Base-by-base conservation (phyloP, 2,113 vertebrate species). In the Caracal caracal region DNA sequence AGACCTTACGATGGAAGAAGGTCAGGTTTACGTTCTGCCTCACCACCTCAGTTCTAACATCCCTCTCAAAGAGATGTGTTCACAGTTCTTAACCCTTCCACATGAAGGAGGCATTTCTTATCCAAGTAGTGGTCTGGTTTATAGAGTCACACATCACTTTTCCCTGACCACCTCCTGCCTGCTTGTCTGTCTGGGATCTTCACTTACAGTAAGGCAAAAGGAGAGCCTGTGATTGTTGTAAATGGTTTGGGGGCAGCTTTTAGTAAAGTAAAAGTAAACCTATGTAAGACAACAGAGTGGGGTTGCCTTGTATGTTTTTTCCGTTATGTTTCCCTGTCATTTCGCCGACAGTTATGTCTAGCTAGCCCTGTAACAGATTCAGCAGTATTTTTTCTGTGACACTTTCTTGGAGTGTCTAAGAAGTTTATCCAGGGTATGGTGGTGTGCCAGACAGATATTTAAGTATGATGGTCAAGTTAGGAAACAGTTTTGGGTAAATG, bases 401-500 rank as follows among this genome's bases (percentile, higher is more conserved):
- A 22, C 33, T 79, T 90, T 83, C 47, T 80, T 53, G 70, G 75
- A 90, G 81, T 35, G 53, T 61, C 53, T 84, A 28, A 70, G 53
- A 79, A 84, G 35, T 83, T 75, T 83, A 43, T 75, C 73, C 35
- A 63, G 19, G 9, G 33, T 66, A n/a, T 66, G 24, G 9, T 82
- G 10, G 35, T 70, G 1, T 56, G 37, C 78, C 1, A 0, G 43
- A 13, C 24, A 78, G 71, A 33, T 89, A 12, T 47, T 83, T 78
- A 75, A 73, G 33, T 81, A 63, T 89, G 53, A 65, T 65, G 37
- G 16, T 53, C 43, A 90, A 81, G n/a, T 94, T 96, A 61, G 68
- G 35, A 70, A 91, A 49, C 65, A 76, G 76, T 87, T 93, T 66
- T 22, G 24, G 47, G 12, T 53, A 80, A 63, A 63, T 68, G 24